phyloP scores from a whole-genome alignment of 2,113 vertebrate species.

The Fulica atra region DNA sequence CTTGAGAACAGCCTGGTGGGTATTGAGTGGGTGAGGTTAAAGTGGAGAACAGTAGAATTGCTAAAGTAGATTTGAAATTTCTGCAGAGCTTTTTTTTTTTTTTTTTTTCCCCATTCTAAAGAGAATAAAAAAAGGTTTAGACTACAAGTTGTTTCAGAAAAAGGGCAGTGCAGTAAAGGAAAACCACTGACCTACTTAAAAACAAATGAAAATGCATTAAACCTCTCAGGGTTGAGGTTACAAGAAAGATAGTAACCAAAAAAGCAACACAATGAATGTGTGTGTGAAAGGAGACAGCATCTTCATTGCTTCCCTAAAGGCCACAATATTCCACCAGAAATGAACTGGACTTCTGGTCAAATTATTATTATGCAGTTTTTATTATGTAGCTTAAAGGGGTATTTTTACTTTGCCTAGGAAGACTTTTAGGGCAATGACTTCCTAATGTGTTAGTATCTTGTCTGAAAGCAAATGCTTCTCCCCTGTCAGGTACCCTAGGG shows the following conservation, averaged over 20 bases:
- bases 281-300: not conserved
- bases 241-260: not conserved
- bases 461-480: not conserved
- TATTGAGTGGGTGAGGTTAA: constrained; percentile 30
- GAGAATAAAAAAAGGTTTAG: constrained; percentile 7
- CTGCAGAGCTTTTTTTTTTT: not conserved
- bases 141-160: not conserved
- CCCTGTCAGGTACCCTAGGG: not conserved
- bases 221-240: constrained; percentile 25
- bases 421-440: not conserved
- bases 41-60: not conserved
- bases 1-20: constrained; percentile 16
- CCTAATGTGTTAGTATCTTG: not conserved
- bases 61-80: constrained; percentile 22
- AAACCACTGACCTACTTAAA: constrained; percentile 45
- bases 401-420: not conserved
- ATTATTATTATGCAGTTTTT: not conserved
- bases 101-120: not conserved
- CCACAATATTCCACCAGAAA: not conserved
- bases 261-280: not conserved
- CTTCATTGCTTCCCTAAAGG: not conserved
- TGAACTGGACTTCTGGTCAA: not conserved
- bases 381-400: not conserved
- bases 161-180: not conserved
- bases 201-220: constrained; percentile 42